Conservation (phyloP, 2,797 vertebrate genomes). For the Danio choprae region DNA sequence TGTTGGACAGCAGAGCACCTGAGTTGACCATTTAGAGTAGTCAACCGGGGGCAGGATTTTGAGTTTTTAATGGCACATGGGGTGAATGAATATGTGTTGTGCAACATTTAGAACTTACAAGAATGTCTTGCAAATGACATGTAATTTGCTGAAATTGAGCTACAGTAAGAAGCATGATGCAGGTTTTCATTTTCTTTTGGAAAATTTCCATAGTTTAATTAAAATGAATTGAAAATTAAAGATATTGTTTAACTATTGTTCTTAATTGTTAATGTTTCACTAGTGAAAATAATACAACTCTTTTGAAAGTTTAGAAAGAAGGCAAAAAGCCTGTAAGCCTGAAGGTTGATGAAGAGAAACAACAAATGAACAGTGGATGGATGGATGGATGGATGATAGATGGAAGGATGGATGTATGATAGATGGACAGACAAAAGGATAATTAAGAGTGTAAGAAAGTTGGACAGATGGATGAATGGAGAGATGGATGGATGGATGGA, state of each 20-base stretch:
- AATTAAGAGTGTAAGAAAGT: no score
- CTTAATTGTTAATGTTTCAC: not conserved
- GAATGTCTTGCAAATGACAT: not conserved
- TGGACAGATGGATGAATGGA: no score
- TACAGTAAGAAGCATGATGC: not conserved
- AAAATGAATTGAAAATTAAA: not conserved
- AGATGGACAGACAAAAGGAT: no score
- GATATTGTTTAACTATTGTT: not conserved
- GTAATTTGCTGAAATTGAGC: not conserved
- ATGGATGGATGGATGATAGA: no score
- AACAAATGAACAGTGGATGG: not conserved
- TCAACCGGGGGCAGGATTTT: no score
- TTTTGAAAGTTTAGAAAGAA: not conserved
- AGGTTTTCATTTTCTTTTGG: not conserved
- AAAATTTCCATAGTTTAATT: not conserved
- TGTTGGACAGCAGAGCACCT: not conserved
- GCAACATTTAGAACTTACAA: not conserved
- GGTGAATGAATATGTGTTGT: not conserved
- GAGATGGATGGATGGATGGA: no score
- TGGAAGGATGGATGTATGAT: no score
- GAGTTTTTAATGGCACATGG: not conserved
- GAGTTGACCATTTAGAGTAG: no score
- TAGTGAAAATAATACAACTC: no score
- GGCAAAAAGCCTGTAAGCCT: not conserved
- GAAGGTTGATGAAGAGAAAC: not conserved